A percentile compares a stretch with the other conserved stretches of the same genome.
Conservation (phyloP, 1,140 invertebrate species). For the Colletes gigas region DNA sequence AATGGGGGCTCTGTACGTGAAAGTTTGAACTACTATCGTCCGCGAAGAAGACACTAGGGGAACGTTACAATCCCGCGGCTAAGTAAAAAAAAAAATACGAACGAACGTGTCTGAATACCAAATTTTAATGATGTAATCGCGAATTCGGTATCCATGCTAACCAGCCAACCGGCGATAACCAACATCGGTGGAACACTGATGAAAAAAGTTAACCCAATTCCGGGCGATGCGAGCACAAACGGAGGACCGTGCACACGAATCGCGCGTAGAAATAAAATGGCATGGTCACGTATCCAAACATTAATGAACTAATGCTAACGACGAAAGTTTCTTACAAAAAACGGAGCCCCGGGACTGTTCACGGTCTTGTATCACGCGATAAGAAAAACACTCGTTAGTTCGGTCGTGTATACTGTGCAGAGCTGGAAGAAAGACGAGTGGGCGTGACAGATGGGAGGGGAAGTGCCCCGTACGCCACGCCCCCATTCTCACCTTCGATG, state of each 20-base stretch:
- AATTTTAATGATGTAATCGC: not conserved
- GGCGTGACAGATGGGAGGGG: too few relatives aligned
- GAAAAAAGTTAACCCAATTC: conserved; percentile 44
- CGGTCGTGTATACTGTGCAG: conserved; percentile 15
- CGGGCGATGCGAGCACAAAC: conserved; percentile 36
- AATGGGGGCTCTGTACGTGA: not conserved
- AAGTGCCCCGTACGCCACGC: too few relatives aligned
- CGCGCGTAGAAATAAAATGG: conserved; percentile 35
- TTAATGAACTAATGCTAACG: conserved; percentile 65
- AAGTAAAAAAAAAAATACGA: not conserved
- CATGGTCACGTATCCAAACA: conserved; percentile 68
- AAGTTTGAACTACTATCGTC: not conserved
- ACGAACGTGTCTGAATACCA: not conserved
- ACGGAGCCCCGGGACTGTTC: conserved; percentile 21
- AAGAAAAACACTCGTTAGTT: conserved; percentile 38
- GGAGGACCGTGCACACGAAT: conserved; percentile 31
- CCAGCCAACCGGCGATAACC: not conserved
- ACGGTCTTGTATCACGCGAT: conserved; percentile 13
- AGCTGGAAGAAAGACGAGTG: too few relatives aligned
- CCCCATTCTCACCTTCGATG: too few relatives aligned
- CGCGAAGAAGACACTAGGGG: not conserved
- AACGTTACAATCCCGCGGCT: not conserved
- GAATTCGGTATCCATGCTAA: not conserved
- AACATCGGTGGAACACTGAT: conserved; percentile 13
- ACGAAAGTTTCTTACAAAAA: conserved; percentile 35